Base-by-base conservation (phyloP, 2,113 vertebrate species). In the Prionailurus bengalensis region DNA sequence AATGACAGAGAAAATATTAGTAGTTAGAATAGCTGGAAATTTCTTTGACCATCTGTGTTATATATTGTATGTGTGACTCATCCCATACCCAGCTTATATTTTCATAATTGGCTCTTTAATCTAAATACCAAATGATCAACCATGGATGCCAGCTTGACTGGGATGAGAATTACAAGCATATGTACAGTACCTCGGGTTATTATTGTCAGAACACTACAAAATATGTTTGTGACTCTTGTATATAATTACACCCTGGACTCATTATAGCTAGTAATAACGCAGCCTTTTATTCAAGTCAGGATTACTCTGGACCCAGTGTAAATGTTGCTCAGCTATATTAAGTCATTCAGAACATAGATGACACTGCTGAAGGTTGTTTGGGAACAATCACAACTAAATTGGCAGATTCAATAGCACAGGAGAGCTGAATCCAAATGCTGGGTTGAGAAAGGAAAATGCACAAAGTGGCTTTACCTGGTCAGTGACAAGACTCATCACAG, bases 191-290 rank as follows among this genome's bases (percentile, higher is more conserved):
- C 82, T 95, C 31, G 10, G 93, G 91, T 97, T 96, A 97, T 98
- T 98, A 97, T 95, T 98, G 95, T 98, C 97, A 97, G 96, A 94
- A 86, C 79, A 96, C 96, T 90, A 73, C 91, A 93, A 97, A 98
- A 97, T 98, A 98, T 97, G 95, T 76, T 94, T 96, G 91, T 33
- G 42, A 91, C 94, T 94, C 76, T 85, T 86, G 48, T 86, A 96
- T 89, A 93, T 94, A 97, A 97, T 97, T 97, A 91, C 1, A 92
- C 79, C 70, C 96, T 80, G 94, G 89, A 95, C 96, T 98, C 95
- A 97, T 96, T 95, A 96, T 31, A 95, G 36, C 71, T 87, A 51
- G 79, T 82, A 96, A 95, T 97, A 83, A 84, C 8, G 2, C 48
- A n/a, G 36, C 5, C 73, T 95, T 97, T 95, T 83, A 95, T 97